A percentile compares a stretch with the other conserved stretches of the same genome.
Evolutionary conservation across 1,140 invertebrate genomes (phyloP).

Genomic region (Rhyacophila brunnea): DNA sequence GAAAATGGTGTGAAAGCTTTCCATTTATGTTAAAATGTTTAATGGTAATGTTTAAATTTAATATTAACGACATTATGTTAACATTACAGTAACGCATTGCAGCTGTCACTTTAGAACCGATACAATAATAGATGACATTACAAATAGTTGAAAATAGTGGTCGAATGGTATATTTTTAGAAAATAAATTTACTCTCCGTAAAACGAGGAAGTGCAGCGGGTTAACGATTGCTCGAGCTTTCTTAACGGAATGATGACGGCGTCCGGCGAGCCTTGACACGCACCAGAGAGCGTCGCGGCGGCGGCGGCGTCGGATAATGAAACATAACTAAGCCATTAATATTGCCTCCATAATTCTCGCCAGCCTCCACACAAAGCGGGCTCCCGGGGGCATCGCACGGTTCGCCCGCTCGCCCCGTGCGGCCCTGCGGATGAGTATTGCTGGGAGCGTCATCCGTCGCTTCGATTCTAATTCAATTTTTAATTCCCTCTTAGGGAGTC

Average conservation of each 20-base stretch:
- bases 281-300: conserved; percentile 18
- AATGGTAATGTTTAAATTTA: too few relatives aligned
- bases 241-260: conserved; percentile 1
- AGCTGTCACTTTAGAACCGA: too few relatives aligned
- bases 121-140: too few relatives aligned
- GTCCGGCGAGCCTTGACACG: conserved; percentile 1
- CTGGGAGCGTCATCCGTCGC: too few relatives aligned
- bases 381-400: background rate
- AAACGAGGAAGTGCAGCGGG: background rate
- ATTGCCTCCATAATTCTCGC: conserved; percentile 12
- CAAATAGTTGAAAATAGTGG: background rate
- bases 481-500: too few relatives aligned
- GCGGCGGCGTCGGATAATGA: conserved; percentile 26
- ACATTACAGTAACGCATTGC: too few relatives aligned
- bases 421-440: too few relatives aligned
- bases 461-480: too few relatives aligned
- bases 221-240: conserved; percentile 4
- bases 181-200: background rate
- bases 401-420: background rate
- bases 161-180: background rate
- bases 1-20: too few relatives aligned
- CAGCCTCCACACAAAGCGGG: background rate
- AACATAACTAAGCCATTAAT: conserved; percentile 37
- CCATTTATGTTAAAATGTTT: too few relatives aligned
- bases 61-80: too few relatives aligned